Base-by-base conservation (phyloP, 2,113 vertebrate genomes). In the Leptodactylus fuscus region DNA sequence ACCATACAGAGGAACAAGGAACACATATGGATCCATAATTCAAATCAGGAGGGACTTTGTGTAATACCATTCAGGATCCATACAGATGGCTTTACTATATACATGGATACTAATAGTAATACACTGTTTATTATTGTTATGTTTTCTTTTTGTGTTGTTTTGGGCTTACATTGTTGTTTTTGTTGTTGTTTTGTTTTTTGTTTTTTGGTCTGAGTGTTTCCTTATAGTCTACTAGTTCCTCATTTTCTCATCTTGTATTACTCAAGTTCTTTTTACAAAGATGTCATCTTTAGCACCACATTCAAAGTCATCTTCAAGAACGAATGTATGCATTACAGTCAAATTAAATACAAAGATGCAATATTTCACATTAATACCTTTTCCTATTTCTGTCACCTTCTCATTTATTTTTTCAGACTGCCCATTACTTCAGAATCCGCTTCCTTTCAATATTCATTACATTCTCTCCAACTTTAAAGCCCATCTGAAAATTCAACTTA, bases 401-500 rank as follows among this genome's bases (percentile, higher is more conserved):
- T 73, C 18, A 44, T 73, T 73, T 73, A 32, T 65, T 73, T 73
- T 44, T 73, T 73, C 69, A 73, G 36, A 73, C 38, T 41, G 60
- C 13, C 60, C 60, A 65, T 41, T 41, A 73, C 36, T 44, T 73
- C 4, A 73, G 20, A 44, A 44, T 73, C 44, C 36, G 20, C 20
- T 73, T 73, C 34, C 18, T 73, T 73, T 46, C 22, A 44, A 41
- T 73, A 41, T 73, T 24, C 69, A 73, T 73, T 44, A 73, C 69
- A n/a, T 73, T 73, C 38, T 73, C 5, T n/a, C 69, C 38, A 44
- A 13, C 22, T 73, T 73, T 44, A 73, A 44, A 41, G 1, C 69
- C 11, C 32, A n/a, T 38, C 69, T 73, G 69, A 46, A 73, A 73
- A 73, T 46, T 38, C 36, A n/a, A 44, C 69, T 73, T 73, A 46